These are phyloP conservation scores for Paramuricea clavata DNA, from an alignment of 92 coral and sea anemone species.

Conservation along the genomic window DNA sequence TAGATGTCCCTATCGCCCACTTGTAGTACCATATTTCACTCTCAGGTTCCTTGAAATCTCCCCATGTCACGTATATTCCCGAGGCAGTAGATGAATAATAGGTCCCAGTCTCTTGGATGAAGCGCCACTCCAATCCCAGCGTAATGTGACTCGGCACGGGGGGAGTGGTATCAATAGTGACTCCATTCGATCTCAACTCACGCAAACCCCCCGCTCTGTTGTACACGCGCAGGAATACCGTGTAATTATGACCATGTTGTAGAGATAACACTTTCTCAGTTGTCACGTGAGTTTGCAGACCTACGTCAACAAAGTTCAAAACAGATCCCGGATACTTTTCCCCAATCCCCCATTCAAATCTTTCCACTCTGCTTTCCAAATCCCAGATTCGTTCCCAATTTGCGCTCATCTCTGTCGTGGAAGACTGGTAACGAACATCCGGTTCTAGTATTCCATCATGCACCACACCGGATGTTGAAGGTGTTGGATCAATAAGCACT, in stretches of 20 bases:
- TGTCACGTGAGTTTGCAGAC: conserved; percentile 88
- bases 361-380: conserved; percentile 88
- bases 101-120: conserved; percentile 59
- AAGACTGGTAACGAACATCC: conserved; percentile 85
- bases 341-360: conserved; percentile 93
- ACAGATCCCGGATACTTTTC: conserved; percentile 59
- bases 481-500: conserved; percentile 83
- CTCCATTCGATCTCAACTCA: conserved; percentile 85
- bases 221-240: conserved; percentile 72
- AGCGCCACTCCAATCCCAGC: conserved; percentile 80
- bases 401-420: conserved; percentile 77
- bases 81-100: conserved; percentile 75
- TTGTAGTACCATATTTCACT: conserved; percentile 96
- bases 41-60: conserved; percentile 78
- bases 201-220: conserved; percentile 85
- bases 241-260: conserved; percentile 77
- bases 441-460: conserved; percentile 95
- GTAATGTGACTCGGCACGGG: conserved; percentile 73
- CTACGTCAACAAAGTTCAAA: conserved; percentile 72
- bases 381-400: conserved; percentile 99
- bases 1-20: conserved; percentile 92
- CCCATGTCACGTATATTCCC: conserved; percentile 80
- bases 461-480: conserved; percentile 87
- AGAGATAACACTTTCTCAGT: conserved; percentile 69
- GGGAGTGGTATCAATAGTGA: conserved; percentile 83